Evolutionary conservation across 2,797 vertebrate genomes (phyloP).

Genomic region (Sciurus vulgaris): DNA sequence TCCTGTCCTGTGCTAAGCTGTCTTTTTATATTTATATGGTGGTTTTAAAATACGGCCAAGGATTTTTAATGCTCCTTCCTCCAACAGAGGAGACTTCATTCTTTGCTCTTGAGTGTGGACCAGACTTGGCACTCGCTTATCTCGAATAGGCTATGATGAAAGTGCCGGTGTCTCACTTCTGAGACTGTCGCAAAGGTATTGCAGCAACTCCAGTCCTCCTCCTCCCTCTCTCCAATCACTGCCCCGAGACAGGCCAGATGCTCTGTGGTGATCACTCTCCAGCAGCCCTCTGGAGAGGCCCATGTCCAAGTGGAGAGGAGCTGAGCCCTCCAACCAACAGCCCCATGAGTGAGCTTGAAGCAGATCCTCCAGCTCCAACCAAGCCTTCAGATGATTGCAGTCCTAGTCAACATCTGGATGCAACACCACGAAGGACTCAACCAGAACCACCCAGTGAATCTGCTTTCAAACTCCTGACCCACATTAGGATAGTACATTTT

Average conservation of each 20-base stretch:
- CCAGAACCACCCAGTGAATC: neutral
- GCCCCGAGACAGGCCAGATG: neutral
- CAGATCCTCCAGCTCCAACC: neutral
- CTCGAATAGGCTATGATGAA: neutral
- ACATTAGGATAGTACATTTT: neutral
- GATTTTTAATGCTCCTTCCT: neutral
- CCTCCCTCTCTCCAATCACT: neutral
- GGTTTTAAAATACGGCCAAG: neutral
- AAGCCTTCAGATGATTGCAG: neutral
- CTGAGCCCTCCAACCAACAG: neutral
- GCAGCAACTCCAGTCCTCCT: neutral
- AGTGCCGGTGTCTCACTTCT: neutral
- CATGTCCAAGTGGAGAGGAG: rapidly evolving
- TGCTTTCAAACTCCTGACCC: neutral
- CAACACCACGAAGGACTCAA: neutral
- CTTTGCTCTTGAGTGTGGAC: neutral
- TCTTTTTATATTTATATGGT: neutral
- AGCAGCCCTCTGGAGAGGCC: neutral
- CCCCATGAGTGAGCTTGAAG: neutral
- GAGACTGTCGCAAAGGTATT: neutral
- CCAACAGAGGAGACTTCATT: neutral
- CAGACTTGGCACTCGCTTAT: neutral
- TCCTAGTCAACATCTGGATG: neutral
- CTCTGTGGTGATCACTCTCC: neutral
- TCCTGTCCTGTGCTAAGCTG: neutral